A percentile compares a stretch with the other conserved stretches of the same genome.
Conservation (phyloP, 2,797 vertebrate species). For the Sebastes umbrosus region DNA sequence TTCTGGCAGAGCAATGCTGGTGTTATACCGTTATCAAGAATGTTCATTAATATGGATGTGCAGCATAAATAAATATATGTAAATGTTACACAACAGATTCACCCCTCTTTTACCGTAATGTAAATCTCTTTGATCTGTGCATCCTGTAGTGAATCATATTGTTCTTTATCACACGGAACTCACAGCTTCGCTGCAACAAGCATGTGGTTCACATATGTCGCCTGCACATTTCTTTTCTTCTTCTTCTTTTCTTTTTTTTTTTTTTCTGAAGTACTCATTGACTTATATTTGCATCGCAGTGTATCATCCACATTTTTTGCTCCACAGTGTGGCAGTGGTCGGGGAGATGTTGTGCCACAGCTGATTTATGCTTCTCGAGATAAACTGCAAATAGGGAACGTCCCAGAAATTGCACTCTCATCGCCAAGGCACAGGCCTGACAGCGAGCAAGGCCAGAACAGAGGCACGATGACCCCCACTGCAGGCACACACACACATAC, state of each 20-base stretch:
- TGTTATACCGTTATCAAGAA: constrained; percentile 75
- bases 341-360: constrained; percentile 37
- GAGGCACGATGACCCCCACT: constrained; percentile 54
- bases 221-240: constrained; percentile 33
- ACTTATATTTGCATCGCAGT: constrained; percentile 49
- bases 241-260: neutral
- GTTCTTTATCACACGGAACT: constrained; percentile 51
- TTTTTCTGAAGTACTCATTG: constrained; percentile 35
- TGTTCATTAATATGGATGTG: constrained; percentile 78
- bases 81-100: constrained; percentile 71
- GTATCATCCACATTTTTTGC: constrained; percentile 46
- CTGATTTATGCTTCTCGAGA: constrained; percentile 76
- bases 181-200: constrained; percentile 19
- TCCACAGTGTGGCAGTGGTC: constrained; percentile 14
- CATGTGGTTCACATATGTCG: constrained; percentile 68
- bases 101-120: constrained; percentile 58
- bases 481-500: constrained; percentile 8
- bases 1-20: constrained; percentile 75
- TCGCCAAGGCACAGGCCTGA: constrained; percentile 67
- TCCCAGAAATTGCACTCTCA: constrained; percentile 71
- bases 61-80: constrained; percentile 75
- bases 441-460: constrained; percentile 71
- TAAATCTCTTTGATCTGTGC: constrained; percentile 71
- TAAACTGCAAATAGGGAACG: constrained; percentile 79
- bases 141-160: constrained; percentile 63